Evolutionary conservation across 30 jellyfish, hydroid and myxozoan species (phyloP), one percentile per base, ranked within the genome.

Genomic region (Cassiopea andromeda): DNA sequence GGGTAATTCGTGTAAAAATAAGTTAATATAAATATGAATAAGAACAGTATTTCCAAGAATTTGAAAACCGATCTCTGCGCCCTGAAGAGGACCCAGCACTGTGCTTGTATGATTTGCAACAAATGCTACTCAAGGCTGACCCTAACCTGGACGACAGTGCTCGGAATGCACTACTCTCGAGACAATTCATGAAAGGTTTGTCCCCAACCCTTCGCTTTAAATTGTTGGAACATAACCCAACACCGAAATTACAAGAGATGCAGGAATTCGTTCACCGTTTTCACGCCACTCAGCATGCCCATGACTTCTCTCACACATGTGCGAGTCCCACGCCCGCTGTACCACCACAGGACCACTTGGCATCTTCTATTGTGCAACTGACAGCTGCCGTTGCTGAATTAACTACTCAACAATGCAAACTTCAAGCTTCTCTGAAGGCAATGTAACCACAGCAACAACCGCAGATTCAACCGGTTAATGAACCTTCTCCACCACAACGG

Each of bases 151-250:
- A 19, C 2, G 90, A 82, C 19, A 48, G 46, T 73, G 92, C 92
- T 47, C 5, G 27, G 16, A 49, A 71, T 44, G 92, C 78, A 15
- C 71, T 83, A 83, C 61, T 69, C 59, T 12, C 77, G 10, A 60
- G 84, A 2, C 77, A 83, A 10, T 83, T 83, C 45, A 69, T 83
- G 92, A 54, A 50, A 48, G 92, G 92, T 45, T 49, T 83, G 76
- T 73, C 92, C 7, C 0, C 67, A 12, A 61, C 38, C 72, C 17
- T n/a, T 47, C 90, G 82, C 44, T 14, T 82, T 38, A 64, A 82
- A 38, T 18, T 69, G 9, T 45, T 82, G 81, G 83, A 82, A 44
- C 9, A 13, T 44, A 82, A 82, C 54, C 90, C 90, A 13, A 82
- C 83, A 27, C 90, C 90, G 27, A 60, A 45, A 1, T 66, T 82